Evolutionary conservation across 2,888 invertebrate species (phyloP).

Genomic region (Drosophila lutescens): DNA sequence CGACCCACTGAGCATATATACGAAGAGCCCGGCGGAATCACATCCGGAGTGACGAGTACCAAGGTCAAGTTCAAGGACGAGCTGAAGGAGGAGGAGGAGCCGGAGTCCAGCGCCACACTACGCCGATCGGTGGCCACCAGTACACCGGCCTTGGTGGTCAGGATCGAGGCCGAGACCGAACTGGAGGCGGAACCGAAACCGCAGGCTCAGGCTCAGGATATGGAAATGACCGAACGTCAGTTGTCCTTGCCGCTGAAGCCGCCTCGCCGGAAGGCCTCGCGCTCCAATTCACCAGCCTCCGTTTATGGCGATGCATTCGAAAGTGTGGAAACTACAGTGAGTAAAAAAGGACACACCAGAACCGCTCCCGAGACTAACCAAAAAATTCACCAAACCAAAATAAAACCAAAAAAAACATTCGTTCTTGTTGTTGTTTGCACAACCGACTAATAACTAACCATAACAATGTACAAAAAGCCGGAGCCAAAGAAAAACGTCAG

Average conservation of each 20-base stretch:
- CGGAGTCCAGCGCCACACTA: slow-evolving; percentile 20
- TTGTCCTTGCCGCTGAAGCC: slow-evolving; percentile 79
- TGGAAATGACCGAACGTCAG: slow-evolving; percentile 67
- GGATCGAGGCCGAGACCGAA: slow-evolving; percentile 57
- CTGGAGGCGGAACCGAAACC: slow-evolving; percentile 1
- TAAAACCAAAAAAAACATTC: not conserved
- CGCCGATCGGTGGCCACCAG: slow-evolving; percentile 81
- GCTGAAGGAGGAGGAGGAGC: slow-evolving; percentile 25
- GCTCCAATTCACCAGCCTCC: slow-evolving; percentile 79
- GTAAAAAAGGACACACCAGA: slow-evolving; percentile 55
- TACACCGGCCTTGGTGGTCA: slow-evolving; percentile 78
- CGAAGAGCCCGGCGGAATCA: slow-evolving; percentile 65
- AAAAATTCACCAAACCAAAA: not conserved
- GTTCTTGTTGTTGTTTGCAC: slow-evolving; percentile 49
- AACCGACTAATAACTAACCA: slow-evolving; percentile 51
- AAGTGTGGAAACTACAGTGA: slow-evolving; percentile 57
- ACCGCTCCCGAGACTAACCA: slow-evolving; percentile 30
- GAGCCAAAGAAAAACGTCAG: slow-evolving; percentile 38
- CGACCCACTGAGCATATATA: slow-evolving; percentile 73
- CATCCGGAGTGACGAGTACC: slow-evolving; percentile 5
- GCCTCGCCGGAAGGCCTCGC: slow-evolving; percentile 82
- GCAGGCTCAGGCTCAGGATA: slow-evolving; percentile 32
- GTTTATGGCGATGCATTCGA: slow-evolving; percentile 48
- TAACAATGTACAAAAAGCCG: slow-evolving; percentile 48
- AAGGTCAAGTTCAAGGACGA: slow-evolving; percentile 62